Base-by-base conservation (phyloP, 2,888 invertebrate species). In the Achlya flavicornis region DNA sequence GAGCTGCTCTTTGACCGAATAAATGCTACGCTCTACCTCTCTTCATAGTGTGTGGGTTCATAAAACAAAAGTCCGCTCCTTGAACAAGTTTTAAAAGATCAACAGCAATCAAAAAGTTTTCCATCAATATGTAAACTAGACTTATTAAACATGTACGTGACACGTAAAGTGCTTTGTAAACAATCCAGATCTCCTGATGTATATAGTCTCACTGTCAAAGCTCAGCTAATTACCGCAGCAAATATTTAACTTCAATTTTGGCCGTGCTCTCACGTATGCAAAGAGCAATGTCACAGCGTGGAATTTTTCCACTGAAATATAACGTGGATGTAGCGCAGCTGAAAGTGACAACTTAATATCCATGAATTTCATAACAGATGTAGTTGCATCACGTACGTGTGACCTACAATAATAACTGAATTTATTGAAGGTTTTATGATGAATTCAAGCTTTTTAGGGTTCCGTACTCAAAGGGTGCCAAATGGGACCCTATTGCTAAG, bases 161-260 rank as follows among this genome's bases (percentile, higher is more conserved):
- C 65, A 69, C 66, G 74, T 73, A 67, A 41, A 72, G 71, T 69
- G 71, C 65, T 72, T 66, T 65, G 68, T 64, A 72, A 71, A 74
- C 73, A 74, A 74, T 41, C 57, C 62, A 14, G 33, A 59, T 71
- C 71, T 68, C 63, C 60, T 64, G 61, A 26, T 58, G 71, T 26
- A 76, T 77, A 80, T 73, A 74, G 71, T 73, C 69, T 73, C 71
- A 70, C 67, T 72, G 70, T 73, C 73, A 81, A 79, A 80, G 78
- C 80, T 72, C 70, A 77, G 75, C 77, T 84, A 86, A 86, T 86
- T 85, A 86, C 79, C 71, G 72, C 66, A 53, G 77, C 83, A 85
- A 86, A 85, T 86, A 84, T 86, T 85, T 84, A 80, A 76, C 75
- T 76, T 79, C 77, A 78, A 80, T 82, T 83, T 81, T 75, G 67